phyloP scores from a whole-genome alignment of 2,797 vertebrate genomes.

The Sebastes vulpes region DNA sequence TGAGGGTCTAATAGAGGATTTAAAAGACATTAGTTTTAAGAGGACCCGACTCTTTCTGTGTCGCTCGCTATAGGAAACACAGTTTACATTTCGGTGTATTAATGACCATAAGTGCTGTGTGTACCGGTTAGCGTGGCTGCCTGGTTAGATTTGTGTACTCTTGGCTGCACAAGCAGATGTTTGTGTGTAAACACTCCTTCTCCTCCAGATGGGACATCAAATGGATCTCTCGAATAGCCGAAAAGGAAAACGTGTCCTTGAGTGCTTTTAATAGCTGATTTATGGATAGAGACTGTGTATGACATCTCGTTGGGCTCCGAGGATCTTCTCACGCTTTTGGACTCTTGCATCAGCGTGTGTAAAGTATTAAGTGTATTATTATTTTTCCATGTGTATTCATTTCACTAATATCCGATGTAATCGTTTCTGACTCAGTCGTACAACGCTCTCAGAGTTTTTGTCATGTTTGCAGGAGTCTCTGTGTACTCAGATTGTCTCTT shows the following conservation, averaged over 20 bases:
- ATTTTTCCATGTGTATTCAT: constrained; percentile 1
- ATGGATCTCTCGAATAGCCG: constrained; percentile 43
- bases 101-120: constrained; percentile 55
- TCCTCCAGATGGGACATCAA: constrained; percentile 71
- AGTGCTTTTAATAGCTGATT: constrained; percentile 68
- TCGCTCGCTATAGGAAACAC: constrained; percentile 24
- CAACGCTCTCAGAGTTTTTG: not conserved
- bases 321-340: constrained; percentile 59
- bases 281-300: constrained; percentile 42
- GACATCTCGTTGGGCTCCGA: constrained; percentile 43
- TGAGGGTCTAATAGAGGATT: constrained; percentile 40
- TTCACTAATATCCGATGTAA: not conserved
- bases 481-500: constrained; percentile 38
- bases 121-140: constrained; percentile 27
- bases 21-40: constrained; percentile 43
- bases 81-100: constrained; percentile 61
- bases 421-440: constrained; percentile 3
- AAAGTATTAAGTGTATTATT: constrained; percentile 18
- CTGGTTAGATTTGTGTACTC: constrained; percentile 59
- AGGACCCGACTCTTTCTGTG: not conserved
- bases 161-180: constrained; percentile 67
- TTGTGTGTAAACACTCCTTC: constrained; percentile 69
- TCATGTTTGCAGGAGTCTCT: constrained; percentile 26
- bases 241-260: constrained; percentile 40
- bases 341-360: constrained; percentile 13